Evolutionary conservation across 2,888 invertebrate species (phyloP).

Genomic region (Meliscaeva auricollis): DNA sequence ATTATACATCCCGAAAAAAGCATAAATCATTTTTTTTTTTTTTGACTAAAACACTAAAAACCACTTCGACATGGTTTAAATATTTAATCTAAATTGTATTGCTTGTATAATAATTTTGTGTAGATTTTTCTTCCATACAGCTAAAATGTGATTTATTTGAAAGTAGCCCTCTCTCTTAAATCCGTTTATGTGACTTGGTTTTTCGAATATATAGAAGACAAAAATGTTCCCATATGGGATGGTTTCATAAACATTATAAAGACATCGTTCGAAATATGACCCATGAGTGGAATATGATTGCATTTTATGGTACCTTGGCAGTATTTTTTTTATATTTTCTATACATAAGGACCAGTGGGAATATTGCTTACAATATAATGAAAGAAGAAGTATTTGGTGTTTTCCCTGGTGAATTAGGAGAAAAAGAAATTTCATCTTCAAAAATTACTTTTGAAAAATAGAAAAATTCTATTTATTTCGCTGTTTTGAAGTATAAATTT

Average conservation of each 20-base stretch:
- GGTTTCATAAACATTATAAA: constrained; percentile 1
- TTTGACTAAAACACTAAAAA: constrained; percentile 13
- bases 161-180: constrained; percentile 44
- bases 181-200: constrained; percentile 55
- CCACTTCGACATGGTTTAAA: constrained; percentile 63
- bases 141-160: constrained; percentile 65
- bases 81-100: constrained; percentile 72
- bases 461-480: neutral
- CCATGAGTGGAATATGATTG: constrained; percentile 73
- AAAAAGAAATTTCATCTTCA: neutral
- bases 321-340: constrained; percentile 10
- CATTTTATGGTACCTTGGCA: constrained; percentile 62
- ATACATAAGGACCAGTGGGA: constrained; percentile 58
- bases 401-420: neutral
- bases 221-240: constrained; percentile 74
- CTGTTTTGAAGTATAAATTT: neutral
- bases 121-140: constrained; percentile 4
- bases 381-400: neutral
- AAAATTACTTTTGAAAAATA: neutral
- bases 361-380: no score
- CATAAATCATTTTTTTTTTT: no score
- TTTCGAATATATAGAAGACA: constrained; percentile 32
- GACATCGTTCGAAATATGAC: constrained; percentile 49
- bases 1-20: neutral
- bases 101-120: constrained; percentile 20